phyloP scores from a whole-genome alignment of 2,888 invertebrate species.

The Serrognathus titanus region DNA sequence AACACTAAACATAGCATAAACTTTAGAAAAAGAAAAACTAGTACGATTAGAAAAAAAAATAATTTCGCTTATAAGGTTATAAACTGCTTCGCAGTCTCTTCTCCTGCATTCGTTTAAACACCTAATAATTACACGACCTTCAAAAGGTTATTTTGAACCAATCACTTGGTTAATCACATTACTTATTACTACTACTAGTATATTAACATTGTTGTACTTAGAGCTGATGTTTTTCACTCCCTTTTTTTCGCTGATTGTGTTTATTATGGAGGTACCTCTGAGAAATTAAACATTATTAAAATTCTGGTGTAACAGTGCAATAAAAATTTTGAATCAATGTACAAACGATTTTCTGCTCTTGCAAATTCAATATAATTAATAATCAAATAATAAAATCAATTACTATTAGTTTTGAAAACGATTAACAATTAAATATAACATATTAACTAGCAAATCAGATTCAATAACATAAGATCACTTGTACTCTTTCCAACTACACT shows the following conservation, averaged over 20 bases:
- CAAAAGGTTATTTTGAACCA: conserved; percentile 37
- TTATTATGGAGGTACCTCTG: conserved; percentile 9
- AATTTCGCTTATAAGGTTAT: conserved; percentile 33
- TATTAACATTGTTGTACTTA: conserved; percentile 20
- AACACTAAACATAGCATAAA: conserved; percentile 22
- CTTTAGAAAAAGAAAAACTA: conserved; percentile 36
- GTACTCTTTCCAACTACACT: no score
- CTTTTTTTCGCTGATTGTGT: conserved; percentile 6
- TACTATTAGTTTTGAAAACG: no score
- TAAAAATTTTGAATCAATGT: no score
- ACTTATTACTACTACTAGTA: conserved; percentile 21
- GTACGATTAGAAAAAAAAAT: conserved; percentile 35
- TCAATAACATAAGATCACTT: no score
- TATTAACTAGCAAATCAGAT: no score
- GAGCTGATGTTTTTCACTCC: not conserved
- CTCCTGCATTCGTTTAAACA: conserved; percentile 18
- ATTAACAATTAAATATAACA: no score
- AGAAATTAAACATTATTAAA: no score
- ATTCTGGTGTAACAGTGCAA: no score
- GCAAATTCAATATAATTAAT: no score
- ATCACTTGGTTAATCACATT: conserved; percentile 41
- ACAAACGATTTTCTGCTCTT: no score
- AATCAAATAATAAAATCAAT: no score
- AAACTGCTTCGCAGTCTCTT: conserved; percentile 39
- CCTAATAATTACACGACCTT: conserved; percentile 39